Conservation (phyloP, 2,797 vertebrate genomes). For the Acanthis flammea region DNA sequence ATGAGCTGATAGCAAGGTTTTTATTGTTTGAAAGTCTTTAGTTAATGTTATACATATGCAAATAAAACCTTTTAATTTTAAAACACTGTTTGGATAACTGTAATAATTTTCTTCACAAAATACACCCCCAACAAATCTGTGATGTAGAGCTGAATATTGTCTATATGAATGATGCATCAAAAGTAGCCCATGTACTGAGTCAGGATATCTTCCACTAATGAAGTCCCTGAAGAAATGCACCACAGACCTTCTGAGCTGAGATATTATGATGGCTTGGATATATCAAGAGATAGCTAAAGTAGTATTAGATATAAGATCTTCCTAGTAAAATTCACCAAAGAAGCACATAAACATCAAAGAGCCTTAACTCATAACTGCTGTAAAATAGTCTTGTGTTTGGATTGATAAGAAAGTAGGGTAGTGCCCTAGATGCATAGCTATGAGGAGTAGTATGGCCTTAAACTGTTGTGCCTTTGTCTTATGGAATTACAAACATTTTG, state of each 20-base stretch:
- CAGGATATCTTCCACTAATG: slow-evolving; percentile 61
- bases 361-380: not conserved
- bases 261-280: slow-evolving; percentile 26
- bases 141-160: not conserved
- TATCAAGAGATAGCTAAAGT: slow-evolving; percentile 57
- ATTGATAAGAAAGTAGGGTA: slow-evolving; percentile 64
- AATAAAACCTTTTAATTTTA: not conserved
- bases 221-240: slow-evolving; percentile 68
- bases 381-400: slow-evolving; percentile 44
- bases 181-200: slow-evolving; percentile 4
- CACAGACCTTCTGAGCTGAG: slow-evolving; percentile 26
- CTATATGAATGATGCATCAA: slow-evolving; percentile 32
- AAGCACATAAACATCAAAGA: slow-evolving; percentile 57
- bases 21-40: not conserved
- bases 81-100: not conserved
- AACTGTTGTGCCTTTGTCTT: not conserved
- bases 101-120: not conserved
- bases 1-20: not conserved
- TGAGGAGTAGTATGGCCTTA: not conserved
- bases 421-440: slow-evolving; percentile 50
- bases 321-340: slow-evolving; percentile 34
- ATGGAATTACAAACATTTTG: not conserved
- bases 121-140: too few species aligned
- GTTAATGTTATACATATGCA: not conserved
- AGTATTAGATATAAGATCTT: slow-evolving; percentile 31